A percentile compares a stretch with the other conserved stretches of the same genome.
Conservation (phyloP, 2,888 invertebrate species). For the Cheilosia variabilis region DNA sequence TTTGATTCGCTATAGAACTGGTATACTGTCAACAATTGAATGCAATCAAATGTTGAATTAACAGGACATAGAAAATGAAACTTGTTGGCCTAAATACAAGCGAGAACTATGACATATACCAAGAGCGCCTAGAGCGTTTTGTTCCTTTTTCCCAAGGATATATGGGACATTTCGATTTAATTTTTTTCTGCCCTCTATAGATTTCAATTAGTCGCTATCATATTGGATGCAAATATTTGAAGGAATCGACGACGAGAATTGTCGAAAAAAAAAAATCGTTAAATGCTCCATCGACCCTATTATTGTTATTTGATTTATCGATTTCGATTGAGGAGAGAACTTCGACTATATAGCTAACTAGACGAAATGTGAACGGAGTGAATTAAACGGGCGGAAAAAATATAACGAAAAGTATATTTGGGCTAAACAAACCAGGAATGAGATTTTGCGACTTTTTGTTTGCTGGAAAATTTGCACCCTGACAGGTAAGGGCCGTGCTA, state of each 20-base stretch:
- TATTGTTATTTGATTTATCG: slow-evolving; percentile 54
- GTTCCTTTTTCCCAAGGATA: slow-evolving; percentile 9
- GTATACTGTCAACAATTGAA: slow-evolving; percentile 27
- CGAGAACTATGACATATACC: not conserved
- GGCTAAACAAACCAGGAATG: slow-evolving; percentile 35
- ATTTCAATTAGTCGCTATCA: slow-evolving; percentile 80
- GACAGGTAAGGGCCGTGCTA: not conserved
- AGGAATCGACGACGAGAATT: slow-evolving; percentile 11
- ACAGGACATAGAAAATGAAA: slow-evolving; percentile 59
- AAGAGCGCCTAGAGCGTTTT: not conserved
- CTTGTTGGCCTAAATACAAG: slow-evolving; percentile 36
- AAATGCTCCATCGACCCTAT: slow-evolving; percentile 22
- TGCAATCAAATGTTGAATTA: slow-evolving; percentile 49
- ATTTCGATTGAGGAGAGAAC: slow-evolving; percentile 16
- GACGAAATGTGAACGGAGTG: not conserved
- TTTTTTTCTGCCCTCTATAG: slow-evolving; percentile 39
- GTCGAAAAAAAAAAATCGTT: slow-evolving; percentile 11
- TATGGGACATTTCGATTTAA: slow-evolving; percentile 22
- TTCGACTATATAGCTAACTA: not conserved
- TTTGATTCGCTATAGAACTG: slow-evolving; percentile 11
- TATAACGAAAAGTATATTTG: slow-evolving; percentile 9
- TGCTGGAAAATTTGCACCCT: slow-evolving; percentile 19
- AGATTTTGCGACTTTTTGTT: slow-evolving; percentile 38
- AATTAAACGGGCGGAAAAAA: not conserved
- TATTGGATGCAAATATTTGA: slow-evolving; percentile 81